Conservation (phyloP, 2,113 vertebrate genomes). For the Oreocharis arfaki region DNA sequence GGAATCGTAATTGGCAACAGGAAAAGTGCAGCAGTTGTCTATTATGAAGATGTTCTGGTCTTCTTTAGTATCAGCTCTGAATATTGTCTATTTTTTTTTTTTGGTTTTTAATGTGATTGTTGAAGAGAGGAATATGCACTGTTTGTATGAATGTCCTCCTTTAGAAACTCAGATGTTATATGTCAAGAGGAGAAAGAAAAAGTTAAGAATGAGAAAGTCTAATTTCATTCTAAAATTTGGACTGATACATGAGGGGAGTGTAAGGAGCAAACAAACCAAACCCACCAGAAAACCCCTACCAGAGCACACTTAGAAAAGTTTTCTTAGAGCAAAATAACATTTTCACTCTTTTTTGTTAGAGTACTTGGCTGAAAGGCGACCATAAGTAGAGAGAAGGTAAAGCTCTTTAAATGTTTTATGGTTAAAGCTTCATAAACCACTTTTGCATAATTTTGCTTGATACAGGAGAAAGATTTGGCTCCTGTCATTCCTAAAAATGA, state of each 20-base stretch:
- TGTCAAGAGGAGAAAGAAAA: not conserved
- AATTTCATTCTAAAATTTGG: not conserved
- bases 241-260: not conserved
- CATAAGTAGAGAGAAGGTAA: not conserved
- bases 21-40: not conserved
- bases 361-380: not conserved
- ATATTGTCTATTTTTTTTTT: not conserved
- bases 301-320: not conserved
- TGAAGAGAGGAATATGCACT: not conserved
- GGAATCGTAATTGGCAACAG: rapidly evolving
- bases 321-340: not conserved
- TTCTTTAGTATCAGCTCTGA: not conserved
- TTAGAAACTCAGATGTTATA: not conserved
- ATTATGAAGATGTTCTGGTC: not conserved
- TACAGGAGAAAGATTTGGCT: not conserved
- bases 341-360: not conserved
- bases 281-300: rapidly evolving
- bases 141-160: not conserved
- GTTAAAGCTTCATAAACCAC: not conserved
- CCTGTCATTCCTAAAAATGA: not conserved
- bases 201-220: not conserved
- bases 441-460: not conserved
- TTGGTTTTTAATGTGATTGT: not conserved
- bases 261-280: not conserved
- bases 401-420: not conserved